Evolutionary conservation across 2,888 invertebrate genomes (phyloP), one percentile per base, ranked within the genome.

Genomic region (Drosophila peninsularis): DNA sequence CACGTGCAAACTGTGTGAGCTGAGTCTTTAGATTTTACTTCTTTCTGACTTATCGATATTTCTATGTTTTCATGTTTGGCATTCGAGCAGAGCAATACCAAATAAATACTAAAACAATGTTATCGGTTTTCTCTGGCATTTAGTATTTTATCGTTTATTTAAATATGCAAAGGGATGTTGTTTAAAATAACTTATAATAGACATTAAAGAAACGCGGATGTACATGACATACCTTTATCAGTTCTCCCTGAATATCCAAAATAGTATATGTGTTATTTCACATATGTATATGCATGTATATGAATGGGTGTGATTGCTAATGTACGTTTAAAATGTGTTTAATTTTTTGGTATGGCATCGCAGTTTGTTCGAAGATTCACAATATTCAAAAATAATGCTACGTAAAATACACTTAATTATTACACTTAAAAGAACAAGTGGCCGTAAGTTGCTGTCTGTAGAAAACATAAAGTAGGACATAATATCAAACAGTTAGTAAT

Each of bases 271-370:
- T 42, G 27, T 27, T 2, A n/a, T 45, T 5, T 27, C n/a, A 5
- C n/a, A 4, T 45, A 7, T 17, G 17, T 32, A 17, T 52, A 7
- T 41, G 11, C 11, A 21, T 52, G 19, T 24, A 11, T 17, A 5
- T 30, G 27, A 1, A 30, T 30, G 10, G 7, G 7, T 27, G 32
- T 32, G 7, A n/a, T 6, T 41, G 30, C 3, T 7, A 32, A 36
- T 3, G 4, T 42, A 10, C 30, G 13, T 45, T 70, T 57, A 61
- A 45, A 53, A 41, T 49, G 53, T 34, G 39, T 50, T 67, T 62
- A 21, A 47, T 14, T 11, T 49, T 81, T 86, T 80, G 80, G 81
- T 77, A 83, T 81, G 71, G 47, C 62, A 81, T 81, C 81, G 84
- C 81, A 86, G 87, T 67, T 80, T 77, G 81, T 77, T 81, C 47